Percentiles rank a stretch among this genome's conserved stretches.
Evolutionary conservation across 2,888 invertebrate species (phyloP).

Genomic region (Chrysodeixis includens): DNA sequence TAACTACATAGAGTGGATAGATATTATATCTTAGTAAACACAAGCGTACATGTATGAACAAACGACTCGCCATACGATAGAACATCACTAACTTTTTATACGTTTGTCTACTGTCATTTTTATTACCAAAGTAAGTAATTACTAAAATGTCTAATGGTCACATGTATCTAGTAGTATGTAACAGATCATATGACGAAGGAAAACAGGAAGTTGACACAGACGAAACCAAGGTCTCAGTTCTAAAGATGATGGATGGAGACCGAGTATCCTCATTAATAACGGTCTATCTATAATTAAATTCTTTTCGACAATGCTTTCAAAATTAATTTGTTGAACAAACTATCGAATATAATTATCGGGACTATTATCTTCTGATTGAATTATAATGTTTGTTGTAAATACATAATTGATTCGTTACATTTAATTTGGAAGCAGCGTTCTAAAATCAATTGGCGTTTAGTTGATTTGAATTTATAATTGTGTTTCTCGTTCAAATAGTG

Average conservation of each 20-base stretch:
- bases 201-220: conserved; percentile 21
- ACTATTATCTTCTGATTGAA: neutral
- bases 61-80: too few species aligned
- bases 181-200: conserved; percentile 25
- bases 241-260: conserved; percentile 45
- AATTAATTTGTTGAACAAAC: conserved; percentile 17
- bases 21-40: too few species aligned
- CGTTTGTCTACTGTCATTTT: neutral
- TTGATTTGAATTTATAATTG: neutral
- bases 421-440: neutral
- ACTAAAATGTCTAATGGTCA: conserved; percentile 5
- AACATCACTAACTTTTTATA: too few species aligned
- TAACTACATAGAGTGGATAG: too few species aligned
- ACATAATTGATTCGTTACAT: conserved; percentile 3
- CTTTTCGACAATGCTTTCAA: conserved; percentile 19
- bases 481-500: neutral
- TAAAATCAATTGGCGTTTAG: neutral
- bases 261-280: conserved; percentile 36
- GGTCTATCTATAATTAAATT: conserved; percentile 20
- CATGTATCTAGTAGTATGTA: conserved; percentile 13
- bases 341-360: neutral
- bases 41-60: too few species aligned
- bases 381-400: neutral
- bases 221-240: conserved; percentile 23
- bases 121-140: neutral